These are phyloP conservation scores for Eretmochelys imbricata DNA, from an alignment of 2,113 vertebrate genomes.

Conservation along the genomic window DNA sequence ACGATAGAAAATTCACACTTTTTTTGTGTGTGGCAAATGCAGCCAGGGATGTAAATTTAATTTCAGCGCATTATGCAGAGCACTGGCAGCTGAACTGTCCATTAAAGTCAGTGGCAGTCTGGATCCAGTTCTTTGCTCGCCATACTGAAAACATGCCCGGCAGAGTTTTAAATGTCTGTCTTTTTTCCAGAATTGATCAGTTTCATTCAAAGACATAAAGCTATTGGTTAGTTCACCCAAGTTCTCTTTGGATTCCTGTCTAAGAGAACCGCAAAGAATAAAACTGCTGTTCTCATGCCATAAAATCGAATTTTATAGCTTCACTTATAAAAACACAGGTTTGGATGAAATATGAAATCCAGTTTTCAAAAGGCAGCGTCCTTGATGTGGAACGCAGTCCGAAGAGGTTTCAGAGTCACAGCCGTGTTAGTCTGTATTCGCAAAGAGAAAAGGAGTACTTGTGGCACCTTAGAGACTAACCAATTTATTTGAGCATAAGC, in stretches of 20 bases:
- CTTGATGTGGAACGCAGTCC: not conserved
- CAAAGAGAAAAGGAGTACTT: no score
- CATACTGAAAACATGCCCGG: fast-evolving
- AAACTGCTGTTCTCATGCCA: not conserved
- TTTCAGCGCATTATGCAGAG: not conserved
- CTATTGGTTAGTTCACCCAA: fast-evolving
- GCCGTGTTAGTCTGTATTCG: no score
- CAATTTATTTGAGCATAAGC: no score
- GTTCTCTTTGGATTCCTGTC: not conserved
- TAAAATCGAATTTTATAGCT: not conserved
- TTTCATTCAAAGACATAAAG: not conserved
- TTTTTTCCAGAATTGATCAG: not conserved
- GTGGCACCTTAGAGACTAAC: no score
- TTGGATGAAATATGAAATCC: not conserved
- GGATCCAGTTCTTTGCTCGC: not conserved
- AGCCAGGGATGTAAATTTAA: not conserved
- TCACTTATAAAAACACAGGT: not conserved
- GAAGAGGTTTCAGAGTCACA: not conserved
- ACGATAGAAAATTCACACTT: not conserved
- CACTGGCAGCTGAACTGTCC: not conserved
- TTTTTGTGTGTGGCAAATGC: fast-evolving
- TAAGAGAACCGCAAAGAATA: not conserved
- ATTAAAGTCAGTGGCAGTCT: fast-evolving
- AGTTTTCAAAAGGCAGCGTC: not conserved
- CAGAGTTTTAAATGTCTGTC: not conserved